phyloP scores from a whole-genome alignment of 2,797 vertebrate species.

The Phalanger gymnotis region DNA sequence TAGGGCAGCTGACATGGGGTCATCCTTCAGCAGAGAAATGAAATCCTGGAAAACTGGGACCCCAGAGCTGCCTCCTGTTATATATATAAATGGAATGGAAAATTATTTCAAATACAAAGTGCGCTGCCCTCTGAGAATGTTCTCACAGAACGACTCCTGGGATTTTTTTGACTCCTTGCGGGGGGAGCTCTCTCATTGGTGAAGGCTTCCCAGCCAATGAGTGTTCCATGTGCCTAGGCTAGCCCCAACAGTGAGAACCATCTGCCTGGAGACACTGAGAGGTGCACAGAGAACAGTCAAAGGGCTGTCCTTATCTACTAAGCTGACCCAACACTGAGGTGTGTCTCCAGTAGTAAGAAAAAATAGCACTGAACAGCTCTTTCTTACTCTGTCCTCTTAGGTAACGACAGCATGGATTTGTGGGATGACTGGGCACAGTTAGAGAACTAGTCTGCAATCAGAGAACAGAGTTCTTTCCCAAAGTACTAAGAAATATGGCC shows the following conservation, averaged over 20 bases:
- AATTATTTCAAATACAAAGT: conserved; percentile 81
- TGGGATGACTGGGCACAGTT: not conserved
- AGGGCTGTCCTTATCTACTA: not conserved
- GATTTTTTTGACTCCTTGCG: conserved; percentile 74
- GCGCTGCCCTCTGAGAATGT: conserved; percentile 82
- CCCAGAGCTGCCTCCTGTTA: conserved; percentile 81
- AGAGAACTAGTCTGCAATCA: not conserved
- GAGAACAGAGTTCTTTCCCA: not conserved
- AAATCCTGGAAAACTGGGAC: conserved; percentile 83
- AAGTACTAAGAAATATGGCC: not conserved
- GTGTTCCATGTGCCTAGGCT: not conserved
- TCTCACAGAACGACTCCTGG: conserved; percentile 81
- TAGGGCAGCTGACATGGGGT: conserved; percentile 77
- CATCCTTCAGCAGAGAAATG: conserved; percentile 72
- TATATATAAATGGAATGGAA: conserved; percentile 86
- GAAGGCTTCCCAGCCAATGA: not conserved
- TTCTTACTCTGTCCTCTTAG: not conserved
- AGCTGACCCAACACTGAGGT: not conserved
- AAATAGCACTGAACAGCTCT: not conserved
- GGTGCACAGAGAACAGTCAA: not conserved
- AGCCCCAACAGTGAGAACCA: not conserved
- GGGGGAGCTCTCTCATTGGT: conserved; percentile 40
- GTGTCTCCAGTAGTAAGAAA: not conserved
- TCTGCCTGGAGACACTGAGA: not conserved
- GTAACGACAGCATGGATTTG: not conserved